Percentiles rank a stretch among this genome's conserved stretches.
Conservation (phyloP, 2,113 vertebrate genomes). For the Cryptomyrus ogoouensis region DNA sequence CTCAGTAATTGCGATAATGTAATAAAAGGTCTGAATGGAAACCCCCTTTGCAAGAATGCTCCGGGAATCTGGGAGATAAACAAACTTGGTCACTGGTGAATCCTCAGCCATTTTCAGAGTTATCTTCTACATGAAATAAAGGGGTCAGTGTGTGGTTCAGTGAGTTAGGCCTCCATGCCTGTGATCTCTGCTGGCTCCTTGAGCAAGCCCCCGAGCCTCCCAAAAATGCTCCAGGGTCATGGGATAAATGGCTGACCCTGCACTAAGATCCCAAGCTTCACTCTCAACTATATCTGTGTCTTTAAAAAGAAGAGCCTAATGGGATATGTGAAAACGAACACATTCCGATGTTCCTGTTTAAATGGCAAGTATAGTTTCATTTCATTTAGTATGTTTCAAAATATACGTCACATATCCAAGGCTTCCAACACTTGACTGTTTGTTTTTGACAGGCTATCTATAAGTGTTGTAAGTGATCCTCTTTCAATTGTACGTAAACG, state of each 20-base stretch:
- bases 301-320: not conserved
- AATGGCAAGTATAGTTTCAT: not conserved
- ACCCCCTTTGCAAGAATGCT: not conserved
- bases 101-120: not conserved
- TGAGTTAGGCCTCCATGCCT: not conserved
- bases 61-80: not conserved
- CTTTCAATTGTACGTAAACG: not conserved
- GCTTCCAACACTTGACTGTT: not conserved
- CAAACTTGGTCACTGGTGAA: not conserved
- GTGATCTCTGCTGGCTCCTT: not conserved
- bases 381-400: not conserved
- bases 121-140: not conserved
- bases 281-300: not conserved
- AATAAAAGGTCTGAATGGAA: constrained; percentile 11
- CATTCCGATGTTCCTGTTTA: not conserved
- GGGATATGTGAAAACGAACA: not conserved
- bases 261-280: not conserved
- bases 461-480: not conserved
- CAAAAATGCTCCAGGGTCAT: not conserved
- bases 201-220: not conserved
- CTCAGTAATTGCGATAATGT: constrained; percentile 1
- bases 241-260: not conserved
- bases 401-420: not conserved
- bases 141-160: not conserved
- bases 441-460: not conserved